Percentiles rank a stretch among this genome's conserved stretches.
phyloP scores from a whole-genome alignment of 1,140 invertebrate genomes.

The Euschistus heros region DNA sequence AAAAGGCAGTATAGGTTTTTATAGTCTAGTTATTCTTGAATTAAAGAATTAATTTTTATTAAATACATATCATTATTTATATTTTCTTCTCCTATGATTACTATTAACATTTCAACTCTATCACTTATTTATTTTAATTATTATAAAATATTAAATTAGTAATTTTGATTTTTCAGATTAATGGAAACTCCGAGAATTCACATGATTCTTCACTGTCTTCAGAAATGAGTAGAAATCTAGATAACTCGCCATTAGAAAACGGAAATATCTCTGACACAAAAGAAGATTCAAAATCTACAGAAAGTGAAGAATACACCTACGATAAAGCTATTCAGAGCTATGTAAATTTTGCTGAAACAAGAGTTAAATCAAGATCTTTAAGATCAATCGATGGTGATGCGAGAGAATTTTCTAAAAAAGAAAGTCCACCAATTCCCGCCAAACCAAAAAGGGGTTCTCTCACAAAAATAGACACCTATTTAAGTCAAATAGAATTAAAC shows the following conservation, averaged over 20 bases:
- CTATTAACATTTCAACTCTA: too few relatives aligned
- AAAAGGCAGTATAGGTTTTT: too few relatives aligned
- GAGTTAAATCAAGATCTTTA: conserved; percentile 30
- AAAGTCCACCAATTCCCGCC: conserved; percentile 24
- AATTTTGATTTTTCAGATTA: conserved; percentile 18
- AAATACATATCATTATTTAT: too few relatives aligned
- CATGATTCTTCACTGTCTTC: conserved; percentile 5
- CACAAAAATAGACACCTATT: conserved; percentile 38
- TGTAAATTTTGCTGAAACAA: conserved; percentile 51
- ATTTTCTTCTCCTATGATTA: too few relatives aligned
- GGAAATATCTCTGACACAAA: conserved; percentile 18
- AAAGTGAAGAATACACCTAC: conserved; percentile 69
- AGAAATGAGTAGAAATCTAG: conserved; percentile 8
- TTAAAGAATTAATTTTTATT: too few relatives aligned
- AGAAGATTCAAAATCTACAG: conserved; percentile 47
- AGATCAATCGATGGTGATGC: conserved; percentile 35
- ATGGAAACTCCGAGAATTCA: conserved; percentile 17
- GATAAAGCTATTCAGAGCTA: conserved; percentile 76
- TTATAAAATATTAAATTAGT: too few relatives aligned
- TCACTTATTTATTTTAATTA: too few relatives aligned
- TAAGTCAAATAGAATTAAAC: conserved; percentile 37
- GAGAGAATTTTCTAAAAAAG: conserved; percentile 36
- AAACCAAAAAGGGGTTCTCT: conserved; percentile 27
- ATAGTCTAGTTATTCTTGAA: too few relatives aligned
- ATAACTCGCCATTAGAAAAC: background rate